A percentile compares a stretch with the other conserved stretches of the same genome.
These are phyloP conservation scores for Sturnus vulgaris DNA, from an alignment of 2,113 vertebrate species.

Conservation along the genomic window DNA sequence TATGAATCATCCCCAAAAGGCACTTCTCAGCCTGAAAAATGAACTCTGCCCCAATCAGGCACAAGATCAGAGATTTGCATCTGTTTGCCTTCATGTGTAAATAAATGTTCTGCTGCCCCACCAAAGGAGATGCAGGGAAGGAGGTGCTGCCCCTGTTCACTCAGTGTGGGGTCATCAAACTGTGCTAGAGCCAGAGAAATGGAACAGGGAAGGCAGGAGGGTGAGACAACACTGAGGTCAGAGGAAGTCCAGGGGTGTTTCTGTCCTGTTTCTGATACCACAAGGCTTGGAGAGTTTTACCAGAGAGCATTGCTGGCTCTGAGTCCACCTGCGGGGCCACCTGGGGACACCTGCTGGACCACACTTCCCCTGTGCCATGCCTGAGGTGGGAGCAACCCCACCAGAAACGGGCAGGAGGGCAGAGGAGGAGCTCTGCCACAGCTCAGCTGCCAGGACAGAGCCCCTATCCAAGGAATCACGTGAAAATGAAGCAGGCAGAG, in stretches of 20 bases:
- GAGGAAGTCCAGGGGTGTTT: neutral
- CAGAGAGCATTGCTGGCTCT: neutral
- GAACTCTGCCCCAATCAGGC: conserved; percentile 19
- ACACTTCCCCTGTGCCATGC: accelerated
- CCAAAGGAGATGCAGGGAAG: neutral
- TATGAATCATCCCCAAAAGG: conserved; percentile 48
- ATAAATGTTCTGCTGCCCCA: neutral
- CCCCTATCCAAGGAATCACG: neutral
- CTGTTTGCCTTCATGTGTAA: neutral
- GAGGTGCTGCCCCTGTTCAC: neutral
- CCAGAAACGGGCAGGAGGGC: neutral
- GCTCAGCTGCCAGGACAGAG: neutral
- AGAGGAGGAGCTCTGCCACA: neutral
- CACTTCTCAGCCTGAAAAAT: conserved; percentile 38
- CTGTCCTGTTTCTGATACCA: neutral
- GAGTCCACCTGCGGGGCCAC: accelerated
- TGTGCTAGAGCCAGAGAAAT: neutral
- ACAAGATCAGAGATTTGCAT: neutral
- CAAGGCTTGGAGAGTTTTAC: neutral
- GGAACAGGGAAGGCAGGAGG: neutral
- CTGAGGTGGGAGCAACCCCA: neutral
- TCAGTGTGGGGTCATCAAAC: neutral
- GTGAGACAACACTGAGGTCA: accelerated
- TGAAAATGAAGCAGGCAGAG: neutral
- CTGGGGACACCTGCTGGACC: neutral